Base-by-base conservation (phyloP, 2,888 invertebrate genomes). In the Drosophila kambysellisi region DNA sequence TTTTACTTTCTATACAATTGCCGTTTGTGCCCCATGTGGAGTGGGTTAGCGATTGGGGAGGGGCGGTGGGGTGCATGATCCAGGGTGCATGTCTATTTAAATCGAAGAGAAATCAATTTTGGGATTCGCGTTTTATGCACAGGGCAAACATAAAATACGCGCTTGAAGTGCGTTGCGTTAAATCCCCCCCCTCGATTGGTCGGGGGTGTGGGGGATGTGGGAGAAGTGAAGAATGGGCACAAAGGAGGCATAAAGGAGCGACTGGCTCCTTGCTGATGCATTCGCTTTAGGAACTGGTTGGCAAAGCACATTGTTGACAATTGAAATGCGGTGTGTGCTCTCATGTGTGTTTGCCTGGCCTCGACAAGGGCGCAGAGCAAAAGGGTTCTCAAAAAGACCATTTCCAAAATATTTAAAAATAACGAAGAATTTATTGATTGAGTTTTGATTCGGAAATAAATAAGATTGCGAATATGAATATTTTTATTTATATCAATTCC, bases 101-200 rank as follows among this genome's bases (percentile, higher is more conserved):
- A 88, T 84, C 86, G 84, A 83, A 81, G 86, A 62, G 79, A 88
- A 87, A 89, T 90, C 87, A 90, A 88, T 88, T 89, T 90, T 70
- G 79, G 81, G 67, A 84, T 76, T 82, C 79, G 75, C 83, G 77
- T 88, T 89, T 89, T 79, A 82, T 83, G 75, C 82, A 78, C 87
- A 78, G 67, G 56, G 81, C 78, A 81, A 77, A 89, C 82, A 90
- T 83, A 87, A 89, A 90, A 85, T 79, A 79, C 72, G 69, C 88
- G 70, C 83, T 75, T 85, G 83, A 88, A 79, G 74, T 79, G 77
- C 75, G 84, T 81, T 83, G 61, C 66, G 35, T 17, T 53, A 3
- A 20, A 17, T 51, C 37, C 53, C 46, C 17, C 39, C 9, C 35
- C 50, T n/a, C 20, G 7, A 64, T 53, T 68, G 46, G 35, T 25